Evolutionary conservation across 2,797 vertebrate genomes (phyloP).

Genomic region (Pseudochirops cupreus): DNA sequence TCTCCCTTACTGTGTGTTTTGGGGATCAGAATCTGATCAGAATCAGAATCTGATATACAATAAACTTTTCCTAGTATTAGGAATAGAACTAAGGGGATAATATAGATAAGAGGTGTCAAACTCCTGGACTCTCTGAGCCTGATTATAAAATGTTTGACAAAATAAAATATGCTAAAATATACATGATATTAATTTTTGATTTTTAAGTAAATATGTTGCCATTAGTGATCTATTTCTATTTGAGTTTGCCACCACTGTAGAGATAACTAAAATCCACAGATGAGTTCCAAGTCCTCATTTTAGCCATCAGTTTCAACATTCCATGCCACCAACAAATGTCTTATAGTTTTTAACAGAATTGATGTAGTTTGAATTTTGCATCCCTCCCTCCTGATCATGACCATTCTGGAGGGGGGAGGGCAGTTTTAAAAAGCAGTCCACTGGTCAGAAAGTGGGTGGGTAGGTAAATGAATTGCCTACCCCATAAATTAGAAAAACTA

Average conservation of each 20-base stretch:
- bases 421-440: not conserved
- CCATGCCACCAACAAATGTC: not conserved
- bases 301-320: not conserved
- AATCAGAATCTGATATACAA: not conserved
- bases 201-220: not conserved
- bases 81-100: not conserved
- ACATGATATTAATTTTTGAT: not conserved
- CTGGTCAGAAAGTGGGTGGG: rapidly evolving
- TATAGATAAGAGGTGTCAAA: not conserved
- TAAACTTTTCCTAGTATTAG: not conserved
- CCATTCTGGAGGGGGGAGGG: not conserved
- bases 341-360: not conserved
- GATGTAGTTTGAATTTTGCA: not conserved
- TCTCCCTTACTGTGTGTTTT: not conserved
- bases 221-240: not conserved
- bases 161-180: not conserved
- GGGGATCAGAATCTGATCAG: too few species aligned
- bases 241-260: not conserved
- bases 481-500: rapidly evolving
- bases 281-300: not conserved
- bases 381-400: rapidly evolving
- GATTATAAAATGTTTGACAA: not conserved
- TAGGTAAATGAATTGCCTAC: rapidly evolving
- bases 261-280: not conserved
- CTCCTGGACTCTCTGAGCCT: not conserved